Percentiles rank a stretch among this genome's conserved stretches.
phyloP scores from a whole-genome alignment of 2,113 vertebrate species.

The Fregata magnificens region DNA sequence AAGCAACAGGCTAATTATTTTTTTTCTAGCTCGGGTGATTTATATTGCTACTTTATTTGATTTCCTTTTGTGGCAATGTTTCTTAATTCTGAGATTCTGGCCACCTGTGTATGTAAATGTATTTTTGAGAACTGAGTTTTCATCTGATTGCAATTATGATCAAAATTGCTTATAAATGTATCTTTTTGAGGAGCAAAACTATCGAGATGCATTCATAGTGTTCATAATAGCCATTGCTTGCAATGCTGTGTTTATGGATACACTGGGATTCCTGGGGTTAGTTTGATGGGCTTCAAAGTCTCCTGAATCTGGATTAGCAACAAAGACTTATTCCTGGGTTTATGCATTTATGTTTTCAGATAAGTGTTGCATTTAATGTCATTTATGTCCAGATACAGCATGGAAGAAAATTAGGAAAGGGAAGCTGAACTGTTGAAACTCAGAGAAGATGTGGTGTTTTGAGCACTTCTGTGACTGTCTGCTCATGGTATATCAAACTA shows the following conservation, averaged over 20 bases:
- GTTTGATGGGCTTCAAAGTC: not conserved
- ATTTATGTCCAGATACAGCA: not conserved
- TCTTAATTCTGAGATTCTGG: not conserved
- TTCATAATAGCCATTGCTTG: not conserved
- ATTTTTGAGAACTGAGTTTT: not conserved
- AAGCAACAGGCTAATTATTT: not conserved
- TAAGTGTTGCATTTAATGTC: not conserved
- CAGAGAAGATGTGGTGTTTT: not conserved
- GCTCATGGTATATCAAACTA: not conserved
- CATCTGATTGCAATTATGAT: not conserved
- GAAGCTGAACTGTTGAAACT: not conserved
- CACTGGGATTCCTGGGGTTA: not conserved
- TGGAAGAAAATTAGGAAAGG: not conserved
- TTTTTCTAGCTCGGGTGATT: not conserved
- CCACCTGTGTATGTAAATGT: not conserved
- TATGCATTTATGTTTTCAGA: not conserved
- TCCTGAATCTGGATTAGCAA: not conserved
- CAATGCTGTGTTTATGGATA: not conserved
- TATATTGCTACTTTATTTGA: not conserved
- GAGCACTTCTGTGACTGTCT: not conserved
- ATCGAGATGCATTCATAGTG: not conserved
- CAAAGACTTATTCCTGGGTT: not conserved
- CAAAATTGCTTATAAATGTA: not conserved
- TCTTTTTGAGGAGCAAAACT: not conserved
- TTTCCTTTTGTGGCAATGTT: not conserved